A percentile compares a stretch with the other conserved stretches of the same genome.
phyloP scores from a whole-genome alignment of 2,797 vertebrate species.

The Leontocebus nigricollis region DNA sequence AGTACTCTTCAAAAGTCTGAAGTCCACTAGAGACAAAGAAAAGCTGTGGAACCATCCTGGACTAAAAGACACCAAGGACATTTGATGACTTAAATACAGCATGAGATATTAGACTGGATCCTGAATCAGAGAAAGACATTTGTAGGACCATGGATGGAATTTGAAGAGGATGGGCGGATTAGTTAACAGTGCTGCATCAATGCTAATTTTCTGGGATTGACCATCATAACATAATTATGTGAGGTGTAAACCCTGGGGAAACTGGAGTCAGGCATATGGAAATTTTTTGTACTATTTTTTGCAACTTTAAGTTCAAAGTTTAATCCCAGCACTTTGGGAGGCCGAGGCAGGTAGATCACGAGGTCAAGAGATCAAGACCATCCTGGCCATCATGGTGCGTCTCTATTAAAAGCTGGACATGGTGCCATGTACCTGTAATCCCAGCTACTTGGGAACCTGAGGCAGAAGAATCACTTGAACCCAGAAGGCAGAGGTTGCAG shows the following conservation, averaged over 20 bases:
- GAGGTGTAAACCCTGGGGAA: not conserved
- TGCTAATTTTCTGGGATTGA: not conserved
- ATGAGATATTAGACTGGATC: not conserved
- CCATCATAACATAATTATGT: too few relatives aligned
- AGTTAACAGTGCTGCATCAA: too few relatives aligned
- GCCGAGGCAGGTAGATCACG: too few relatives aligned
- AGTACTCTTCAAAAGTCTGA: not conserved
- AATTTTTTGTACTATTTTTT: not conserved
- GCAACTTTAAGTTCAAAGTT: not conserved
- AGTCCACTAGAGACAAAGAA: not conserved
- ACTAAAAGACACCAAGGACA: not conserved
- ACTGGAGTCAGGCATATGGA: not conserved
- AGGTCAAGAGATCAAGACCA: too few relatives aligned
- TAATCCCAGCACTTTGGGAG: too few relatives aligned
- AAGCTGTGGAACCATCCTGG: not conserved
- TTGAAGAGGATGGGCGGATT: not conserved
- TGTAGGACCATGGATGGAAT: not conserved
- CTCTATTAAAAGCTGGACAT: too few relatives aligned
- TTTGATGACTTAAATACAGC: not conserved
- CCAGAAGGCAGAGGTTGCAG: too few relatives aligned
- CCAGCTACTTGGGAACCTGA: too few relatives aligned
- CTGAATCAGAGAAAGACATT: not conserved
- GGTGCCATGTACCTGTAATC: too few relatives aligned
- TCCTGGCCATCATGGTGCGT: too few relatives aligned
- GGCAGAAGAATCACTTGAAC: too few relatives aligned